Percentiles rank a stretch among this genome's conserved stretches.
These are phyloP conservation scores for Oryzias sinensis DNA, from an alignment of 2,797 vertebrate species.

Conservation along the genomic window DNA sequence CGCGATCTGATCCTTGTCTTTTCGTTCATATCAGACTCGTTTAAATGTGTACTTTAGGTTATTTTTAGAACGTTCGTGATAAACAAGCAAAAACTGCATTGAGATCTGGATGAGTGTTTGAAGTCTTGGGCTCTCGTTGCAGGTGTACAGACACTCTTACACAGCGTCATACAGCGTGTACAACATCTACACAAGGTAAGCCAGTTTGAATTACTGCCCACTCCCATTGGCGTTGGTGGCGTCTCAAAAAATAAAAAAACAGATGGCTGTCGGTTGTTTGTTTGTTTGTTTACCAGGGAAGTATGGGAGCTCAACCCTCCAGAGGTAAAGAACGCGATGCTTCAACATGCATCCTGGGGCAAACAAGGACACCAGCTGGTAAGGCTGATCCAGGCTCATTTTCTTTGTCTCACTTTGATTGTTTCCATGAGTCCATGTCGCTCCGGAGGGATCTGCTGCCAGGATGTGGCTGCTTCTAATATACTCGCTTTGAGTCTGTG, in stretches of 20 bases:
- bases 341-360: conserved; percentile 78
- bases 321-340: conserved; percentile 75
- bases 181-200: conserved; percentile 72
- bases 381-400: conserved; percentile 14
- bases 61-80: too few species aligned
- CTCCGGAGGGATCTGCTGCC: conserved; percentile 16
- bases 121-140: conserved; percentile 31
- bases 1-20: too few species aligned
- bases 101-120: background rate
- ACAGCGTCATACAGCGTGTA: conserved; percentile 73
- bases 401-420: conserved; percentile 2
- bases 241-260: conserved; percentile 4
- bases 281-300: conserved; percentile 59
- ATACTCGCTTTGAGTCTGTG: conserved; percentile 8
- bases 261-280: conserved; percentile 18
- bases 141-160: conserved; percentile 73
- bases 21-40: too few species aligned
- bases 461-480: background rate
- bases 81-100: too few species aligned
- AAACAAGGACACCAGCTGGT: conserved; percentile 74
- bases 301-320: conserved; percentile 78
- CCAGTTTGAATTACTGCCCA: fast-evolving
- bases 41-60: too few species aligned
- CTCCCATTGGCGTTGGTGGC: background rate
- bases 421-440: conserved; percentile 6